phyloP scores from a whole-genome alignment of 2,797 vertebrate genomes.

The Sebastes steindachneri region DNA sequence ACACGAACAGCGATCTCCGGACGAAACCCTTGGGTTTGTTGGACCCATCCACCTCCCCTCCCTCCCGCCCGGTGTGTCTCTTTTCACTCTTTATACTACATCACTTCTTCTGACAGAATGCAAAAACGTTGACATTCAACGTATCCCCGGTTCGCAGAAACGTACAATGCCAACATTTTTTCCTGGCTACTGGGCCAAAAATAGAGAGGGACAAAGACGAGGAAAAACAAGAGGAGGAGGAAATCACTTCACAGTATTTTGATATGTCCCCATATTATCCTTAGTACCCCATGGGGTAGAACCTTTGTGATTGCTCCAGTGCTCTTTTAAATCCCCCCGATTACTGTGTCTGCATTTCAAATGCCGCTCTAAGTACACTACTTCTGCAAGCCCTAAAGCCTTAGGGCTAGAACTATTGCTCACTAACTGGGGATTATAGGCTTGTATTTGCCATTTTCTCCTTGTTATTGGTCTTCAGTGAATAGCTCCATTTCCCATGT shows the following conservation, averaged over 20 bases:
- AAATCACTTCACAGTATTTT: conserved; percentile 54
- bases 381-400: conserved; percentile 65
- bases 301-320: conserved; percentile 71
- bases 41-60: too few species aligned
- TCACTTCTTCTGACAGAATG: too few species aligned
- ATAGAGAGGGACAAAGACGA: not conserved
- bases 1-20: too few species aligned
- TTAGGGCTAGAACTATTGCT: conserved; percentile 63
- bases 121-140: too few species aligned
- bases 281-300: conserved; percentile 50
- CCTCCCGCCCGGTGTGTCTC: too few species aligned
- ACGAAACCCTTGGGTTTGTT: too few species aligned
- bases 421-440: conserved; percentile 77
- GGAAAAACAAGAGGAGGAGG: conserved; percentile 36
- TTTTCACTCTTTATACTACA: too few species aligned
- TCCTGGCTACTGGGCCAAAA: not conserved
- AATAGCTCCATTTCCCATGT: conserved; percentile 60
- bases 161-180: too few species aligned
- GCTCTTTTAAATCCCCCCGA: conserved; percentile 75
- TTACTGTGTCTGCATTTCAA: conserved; percentile 75
- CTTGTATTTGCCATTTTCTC: conserved; percentile 74
- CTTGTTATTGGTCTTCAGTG: conserved; percentile 72
- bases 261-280: conserved; percentile 61
- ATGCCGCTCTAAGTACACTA: conserved; percentile 69
- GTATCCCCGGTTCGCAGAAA: too few species aligned